phyloP scores from a whole-genome alignment of 2,113 vertebrate species.

The Oreochromis tanganicae region DNA sequence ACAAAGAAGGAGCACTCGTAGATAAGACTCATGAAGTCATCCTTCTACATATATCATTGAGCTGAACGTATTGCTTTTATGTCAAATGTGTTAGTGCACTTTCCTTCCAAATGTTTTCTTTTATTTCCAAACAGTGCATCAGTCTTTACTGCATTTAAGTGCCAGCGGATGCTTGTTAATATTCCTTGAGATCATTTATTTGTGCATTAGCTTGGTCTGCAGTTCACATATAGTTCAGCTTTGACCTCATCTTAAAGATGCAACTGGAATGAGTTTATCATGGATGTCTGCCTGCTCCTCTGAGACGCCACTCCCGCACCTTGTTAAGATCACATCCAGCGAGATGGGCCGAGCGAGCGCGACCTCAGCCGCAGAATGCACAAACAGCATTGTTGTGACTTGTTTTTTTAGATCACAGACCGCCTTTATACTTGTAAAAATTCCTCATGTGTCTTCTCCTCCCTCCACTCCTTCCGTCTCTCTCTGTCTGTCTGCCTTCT shows the following conservation, averaged over 20 bases:
- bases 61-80: not conserved
- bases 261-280: constrained; percentile 13
- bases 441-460: not conserved
- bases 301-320: not conserved
- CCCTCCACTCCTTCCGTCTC: not conserved
- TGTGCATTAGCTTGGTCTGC: not conserved
- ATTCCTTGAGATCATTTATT: not conserved
- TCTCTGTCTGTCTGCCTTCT: not conserved
- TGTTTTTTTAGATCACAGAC: constrained; percentile 16
- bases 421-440: constrained; percentile 21
- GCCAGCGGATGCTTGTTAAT: not conserved
- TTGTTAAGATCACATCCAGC: constrained; percentile 23
- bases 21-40: not conserved
- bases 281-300: not conserved
- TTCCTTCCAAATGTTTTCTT: not conserved
- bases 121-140: not conserved
- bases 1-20: not conserved
- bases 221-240: not conserved
- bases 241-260: not conserved
- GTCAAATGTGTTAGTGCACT: not conserved
- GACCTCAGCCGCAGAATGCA: constrained; percentile 18
- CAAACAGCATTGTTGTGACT: constrained; percentile 43
- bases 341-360: not conserved
- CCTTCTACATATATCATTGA: not conserved
- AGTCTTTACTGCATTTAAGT: not conserved